A percentile compares a stretch with the other conserved stretches of the same genome.
Evolutionary conservation across 2,113 vertebrate species (phyloP).

Genomic region (Hemichromis elongatus): DNA sequence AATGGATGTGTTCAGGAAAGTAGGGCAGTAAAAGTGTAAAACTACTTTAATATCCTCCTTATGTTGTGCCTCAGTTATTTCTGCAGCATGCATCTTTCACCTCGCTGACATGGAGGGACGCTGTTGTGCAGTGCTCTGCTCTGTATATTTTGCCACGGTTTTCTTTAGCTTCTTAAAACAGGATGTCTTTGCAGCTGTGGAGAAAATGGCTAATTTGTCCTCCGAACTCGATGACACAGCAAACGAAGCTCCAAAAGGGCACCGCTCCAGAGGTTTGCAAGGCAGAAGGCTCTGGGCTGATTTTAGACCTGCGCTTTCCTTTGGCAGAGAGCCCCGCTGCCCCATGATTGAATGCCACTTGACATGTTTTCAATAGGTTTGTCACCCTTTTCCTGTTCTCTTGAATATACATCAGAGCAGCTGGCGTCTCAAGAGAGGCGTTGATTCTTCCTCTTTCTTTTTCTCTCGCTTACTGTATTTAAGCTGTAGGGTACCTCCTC

Average conservation of each 20-base stretch:
- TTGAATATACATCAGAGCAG: conserved; percentile 70
- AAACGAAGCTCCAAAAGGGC: conserved; percentile 54
- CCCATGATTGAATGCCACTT: conserved; percentile 61
- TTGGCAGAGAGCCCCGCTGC: conserved; percentile 47
- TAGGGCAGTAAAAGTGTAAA: background rate
- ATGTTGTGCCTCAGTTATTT: background rate
- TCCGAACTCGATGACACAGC: conserved; percentile 54
- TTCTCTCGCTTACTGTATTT: conserved; percentile 23
- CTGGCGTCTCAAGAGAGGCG: conserved; percentile 30
- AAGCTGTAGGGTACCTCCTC: conserved; percentile 14
- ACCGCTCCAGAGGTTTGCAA: conserved; percentile 19
- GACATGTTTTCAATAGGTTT: conserved; percentile 73
- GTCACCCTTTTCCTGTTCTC: conserved; percentile 68
- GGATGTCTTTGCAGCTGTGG: background rate
- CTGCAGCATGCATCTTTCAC: background rate
- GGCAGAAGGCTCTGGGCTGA: conserved; percentile 40
- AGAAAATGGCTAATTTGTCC: conserved; percentile 2
- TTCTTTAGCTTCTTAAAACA: background rate
- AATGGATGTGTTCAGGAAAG: background rate
- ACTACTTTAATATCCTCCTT: background rate
- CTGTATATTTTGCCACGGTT: background rate
- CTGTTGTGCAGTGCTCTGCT: background rate
- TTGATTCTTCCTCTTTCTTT: conserved; percentile 24
- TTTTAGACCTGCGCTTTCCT: conserved; percentile 25
- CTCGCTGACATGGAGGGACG: background rate